Conservation (phyloP, 2,113 vertebrate genomes). For the Epinephelus cyanopodus region DNA sequence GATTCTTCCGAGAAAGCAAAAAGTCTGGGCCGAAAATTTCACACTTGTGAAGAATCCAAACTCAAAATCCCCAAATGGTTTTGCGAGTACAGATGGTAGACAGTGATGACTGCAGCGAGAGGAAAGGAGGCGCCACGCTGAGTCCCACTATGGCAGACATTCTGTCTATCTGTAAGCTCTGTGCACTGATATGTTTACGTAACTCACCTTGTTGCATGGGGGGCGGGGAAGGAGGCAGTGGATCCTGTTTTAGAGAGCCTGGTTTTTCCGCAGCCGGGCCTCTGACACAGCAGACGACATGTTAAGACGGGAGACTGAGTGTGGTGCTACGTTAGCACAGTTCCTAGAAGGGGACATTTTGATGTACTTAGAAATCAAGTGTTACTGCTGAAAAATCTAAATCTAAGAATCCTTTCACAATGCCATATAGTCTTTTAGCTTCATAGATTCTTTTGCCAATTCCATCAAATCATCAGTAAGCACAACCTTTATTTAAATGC, state of each 20-base stretch:
- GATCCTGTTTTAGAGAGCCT: slow-evolving; percentile 52
- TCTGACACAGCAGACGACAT: slow-evolving; percentile 28
- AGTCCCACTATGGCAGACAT: slow-evolving; percentile 65
- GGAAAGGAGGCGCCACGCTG: slow-evolving; percentile 66
- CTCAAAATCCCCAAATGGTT: slow-evolving; percentile 62
- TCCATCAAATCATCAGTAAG: neutral
- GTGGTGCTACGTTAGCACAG: neutral
- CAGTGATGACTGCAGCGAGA: slow-evolving; percentile 45
- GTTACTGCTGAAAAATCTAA: neutral
- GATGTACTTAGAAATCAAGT: neutral
- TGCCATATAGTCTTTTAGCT: neutral
- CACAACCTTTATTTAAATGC: neutral
- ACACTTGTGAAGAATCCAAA: slow-evolving; percentile 61
- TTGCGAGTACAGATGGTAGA: slow-evolving; percentile 54
- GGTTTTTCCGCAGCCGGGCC: slow-evolving; percentile 27
- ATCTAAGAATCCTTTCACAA: neutral
- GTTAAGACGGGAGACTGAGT: slow-evolving; percentile 9
- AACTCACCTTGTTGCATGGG: slow-evolving; percentile 63
- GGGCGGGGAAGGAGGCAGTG: slow-evolving; percentile 22
- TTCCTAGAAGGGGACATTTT: neutral
- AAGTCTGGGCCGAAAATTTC: slow-evolving; percentile 57
- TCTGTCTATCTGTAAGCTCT: slow-evolving; percentile 54
- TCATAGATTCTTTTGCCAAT: neutral
- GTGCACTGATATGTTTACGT: slow-evolving; percentile 58
- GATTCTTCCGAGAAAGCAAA: slow-evolving; percentile 56